phyloP scores from a whole-genome alignment of 2,113 vertebrate species.

The Tor tambroides region DNA sequence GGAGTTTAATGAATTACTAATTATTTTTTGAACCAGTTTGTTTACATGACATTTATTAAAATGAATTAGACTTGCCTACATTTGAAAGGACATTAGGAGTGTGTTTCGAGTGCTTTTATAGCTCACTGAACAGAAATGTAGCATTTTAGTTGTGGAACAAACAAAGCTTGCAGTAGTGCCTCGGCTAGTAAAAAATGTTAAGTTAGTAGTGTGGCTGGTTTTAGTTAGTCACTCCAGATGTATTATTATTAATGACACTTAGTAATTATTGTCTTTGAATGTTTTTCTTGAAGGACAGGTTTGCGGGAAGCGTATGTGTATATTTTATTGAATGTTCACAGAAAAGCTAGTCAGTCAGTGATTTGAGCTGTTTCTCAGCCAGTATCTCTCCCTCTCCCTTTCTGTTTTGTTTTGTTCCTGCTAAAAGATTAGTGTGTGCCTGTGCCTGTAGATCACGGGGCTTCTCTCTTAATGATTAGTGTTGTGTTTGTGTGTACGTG shows the following conservation, averaged over 20 bases:
- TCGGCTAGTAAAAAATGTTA: background rate
- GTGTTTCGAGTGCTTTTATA: background rate
- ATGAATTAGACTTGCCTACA: background rate
- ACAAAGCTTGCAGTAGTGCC: too few species aligned
- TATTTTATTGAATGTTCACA: too few species aligned
- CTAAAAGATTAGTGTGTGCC: constrained; percentile 12
- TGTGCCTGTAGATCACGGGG: constrained; percentile 15
- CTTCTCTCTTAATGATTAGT: constrained; percentile 18
- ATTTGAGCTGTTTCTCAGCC: constrained; percentile 6
- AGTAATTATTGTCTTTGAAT: background rate
- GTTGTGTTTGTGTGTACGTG: background rate
- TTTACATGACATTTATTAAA: background rate
- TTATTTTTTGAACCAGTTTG: background rate
- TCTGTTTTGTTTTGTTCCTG: constrained; percentile 27
- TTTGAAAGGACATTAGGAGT: background rate
- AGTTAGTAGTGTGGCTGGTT: background rate
- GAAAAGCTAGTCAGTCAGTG: background rate
- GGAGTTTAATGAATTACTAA: too few species aligned
- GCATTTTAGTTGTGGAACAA: background rate
- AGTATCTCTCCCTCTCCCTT: background rate
- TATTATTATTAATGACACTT: background rate
- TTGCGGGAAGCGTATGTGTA: background rate
- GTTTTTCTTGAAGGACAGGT: background rate
- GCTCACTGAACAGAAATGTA: background rate
- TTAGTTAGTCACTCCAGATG: background rate